A percentile compares a stretch with the other conserved stretches of the same genome.
phyloP scores from a whole-genome alignment of 2,888 invertebrate species.

The Cryptophagus acutangulus region DNA sequence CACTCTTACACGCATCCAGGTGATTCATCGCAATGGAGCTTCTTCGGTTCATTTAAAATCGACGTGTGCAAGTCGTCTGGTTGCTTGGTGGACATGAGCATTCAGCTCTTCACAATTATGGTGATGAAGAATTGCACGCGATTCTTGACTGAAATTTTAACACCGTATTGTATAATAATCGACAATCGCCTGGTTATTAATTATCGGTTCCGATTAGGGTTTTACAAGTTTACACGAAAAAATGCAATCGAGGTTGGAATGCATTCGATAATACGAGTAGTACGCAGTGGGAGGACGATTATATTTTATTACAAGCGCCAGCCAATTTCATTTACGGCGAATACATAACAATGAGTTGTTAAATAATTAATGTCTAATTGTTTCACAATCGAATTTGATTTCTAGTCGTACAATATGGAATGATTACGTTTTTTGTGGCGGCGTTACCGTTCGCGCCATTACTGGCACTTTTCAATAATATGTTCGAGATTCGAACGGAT shows the following conservation, averaged over 20 bases:
- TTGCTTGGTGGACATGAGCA: conserved; percentile 1
- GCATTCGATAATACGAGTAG: no score
- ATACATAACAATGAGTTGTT: not conserved
- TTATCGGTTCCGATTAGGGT: no score
- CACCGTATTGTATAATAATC: no score
- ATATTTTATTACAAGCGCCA: not conserved
- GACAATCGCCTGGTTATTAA: no score
- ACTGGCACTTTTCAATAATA: not conserved
- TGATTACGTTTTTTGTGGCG: conserved; percentile 2
- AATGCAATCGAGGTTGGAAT: no score
- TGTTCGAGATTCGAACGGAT: conserved; percentile 3
- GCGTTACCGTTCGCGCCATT: not conserved
- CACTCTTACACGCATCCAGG: not conserved
- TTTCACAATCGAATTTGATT: conserved; percentile 2
- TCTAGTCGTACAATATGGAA: conserved; percentile 3
- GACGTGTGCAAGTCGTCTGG: not conserved
- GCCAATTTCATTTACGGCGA: not conserved
- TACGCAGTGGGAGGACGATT: conserved; percentile 2
- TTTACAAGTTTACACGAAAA: no score
- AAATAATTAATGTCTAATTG: not conserved
- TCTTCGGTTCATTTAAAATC: not conserved
- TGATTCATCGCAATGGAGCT: not conserved
- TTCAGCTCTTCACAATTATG: not conserved
- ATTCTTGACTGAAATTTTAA: not conserved
- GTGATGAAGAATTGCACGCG: not conserved